Conservation (phyloP, 2,888 invertebrate genomes). For the Metacarcinus magister region DNA sequence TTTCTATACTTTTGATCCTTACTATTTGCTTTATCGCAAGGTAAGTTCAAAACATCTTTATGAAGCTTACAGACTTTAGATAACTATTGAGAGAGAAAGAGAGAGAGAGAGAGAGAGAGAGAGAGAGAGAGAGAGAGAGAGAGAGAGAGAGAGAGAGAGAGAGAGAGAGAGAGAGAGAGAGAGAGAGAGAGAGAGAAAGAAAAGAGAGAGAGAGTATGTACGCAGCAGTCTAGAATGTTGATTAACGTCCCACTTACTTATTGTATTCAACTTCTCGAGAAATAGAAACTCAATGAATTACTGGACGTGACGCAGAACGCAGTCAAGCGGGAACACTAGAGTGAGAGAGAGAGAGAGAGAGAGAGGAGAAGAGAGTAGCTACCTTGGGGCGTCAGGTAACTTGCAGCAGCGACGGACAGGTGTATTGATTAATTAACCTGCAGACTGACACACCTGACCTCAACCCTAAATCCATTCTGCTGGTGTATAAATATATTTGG, state of each 20-base stretch:
- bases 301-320: not conserved
- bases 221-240: not conserved
- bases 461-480: too few relatives aligned
- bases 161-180: conserved; percentile 36
- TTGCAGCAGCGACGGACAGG: too few relatives aligned
- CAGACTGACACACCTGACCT: too few relatives aligned
- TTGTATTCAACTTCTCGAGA: not conserved
- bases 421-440: too few relatives aligned
- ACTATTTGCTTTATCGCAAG: too few relatives aligned
- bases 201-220: not conserved
- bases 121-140: not conserved
- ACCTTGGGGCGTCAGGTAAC: not conserved
- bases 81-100: too few relatives aligned
- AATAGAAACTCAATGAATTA: not conserved
- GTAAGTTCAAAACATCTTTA: too few relatives aligned
- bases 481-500: not conserved
- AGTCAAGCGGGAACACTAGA: not conserved
- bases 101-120: not conserved
- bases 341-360: too few relatives aligned
- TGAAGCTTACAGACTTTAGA: too few relatives aligned
- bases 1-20: too few relatives aligned
- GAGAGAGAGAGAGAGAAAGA: conserved; percentile 34
- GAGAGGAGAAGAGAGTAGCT: not conserved
- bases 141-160: not conserved
- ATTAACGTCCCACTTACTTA: not conserved